Base-by-base conservation (phyloP, 2,888 invertebrate species). In the Caenorhabditis afra region DNA sequence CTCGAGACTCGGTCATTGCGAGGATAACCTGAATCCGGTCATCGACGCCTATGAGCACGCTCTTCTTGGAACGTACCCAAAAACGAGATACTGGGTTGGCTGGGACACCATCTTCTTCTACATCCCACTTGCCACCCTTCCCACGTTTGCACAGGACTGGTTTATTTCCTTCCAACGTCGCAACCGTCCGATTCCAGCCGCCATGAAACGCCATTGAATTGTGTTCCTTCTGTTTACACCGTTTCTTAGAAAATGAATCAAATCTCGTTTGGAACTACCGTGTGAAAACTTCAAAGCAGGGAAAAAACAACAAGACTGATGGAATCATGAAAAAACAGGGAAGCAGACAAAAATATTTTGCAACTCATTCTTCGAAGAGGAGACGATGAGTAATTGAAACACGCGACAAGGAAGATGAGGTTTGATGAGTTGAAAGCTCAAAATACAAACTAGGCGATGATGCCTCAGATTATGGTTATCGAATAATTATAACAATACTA, bases 81-180 rank as follows among this genome's bases (percentile, higher is more conserved):
- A 83, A 52, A 78, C 67, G n/a, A 66, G 83, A 59, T 85, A 85
- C 59, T 85, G 83, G 83, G 85, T 85, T 41, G 85, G 85, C 12
- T 81, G 66, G 80, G 85, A 85, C 58, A 80, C 85, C 5, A 79
- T 79, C 37, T 59, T 85, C 7, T 85, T 85, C 66, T 85, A 85
- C 71, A 85, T 85, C 49, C 85, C 85, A 14, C 49, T 85, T 35
- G 85, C 85, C 0, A 85, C 85, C 3, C 77, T 85, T 20, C 85
- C 85, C 59, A 85, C 85, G n/a, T 83, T 83, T 76, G 71, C 75
- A 12, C 85, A 85, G 64, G 79, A 85, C 53, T 61, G 62, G 70
- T 74, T 83, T 39, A 85, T 85, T 50, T 44, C 66, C 1, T 78
- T 81, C 55, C 81, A 81, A 68, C 71, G 85, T 41, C 71, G 81